Evolutionary conservation across 1,140 invertebrate species (phyloP), one percentile per base, ranked within the genome.

Genomic region (Zaprionus ghesquierei): DNA sequence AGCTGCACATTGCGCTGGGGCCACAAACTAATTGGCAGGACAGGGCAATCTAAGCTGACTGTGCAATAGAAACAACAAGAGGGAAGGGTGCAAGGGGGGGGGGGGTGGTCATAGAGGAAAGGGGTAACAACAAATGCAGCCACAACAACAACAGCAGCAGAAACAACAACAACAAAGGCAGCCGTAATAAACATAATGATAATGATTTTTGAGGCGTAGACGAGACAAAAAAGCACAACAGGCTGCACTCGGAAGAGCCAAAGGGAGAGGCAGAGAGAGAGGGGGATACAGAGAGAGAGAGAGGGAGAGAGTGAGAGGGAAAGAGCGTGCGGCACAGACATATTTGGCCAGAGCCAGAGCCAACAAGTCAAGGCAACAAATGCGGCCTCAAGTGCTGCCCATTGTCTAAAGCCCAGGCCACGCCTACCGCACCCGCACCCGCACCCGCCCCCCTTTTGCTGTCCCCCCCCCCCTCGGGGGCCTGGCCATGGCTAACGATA

Each of bases 401-500:
- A 62, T 77, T 76, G 51, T 69, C 66, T 69, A 46, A 22, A n/a
- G n/a, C 41, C 41, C 41, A 22, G 41, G 41, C 41, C 41, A 46
- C 44, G 12, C 22, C 27, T 46, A 5, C 44, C 18, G 10, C 1
- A 6, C 20, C n/a, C 44, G 10, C 44, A 18, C 49, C 51, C 69
- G 50, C 18, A 18, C 46, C 23, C 9, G 35, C 31, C 0, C 4
- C 12, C 4, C n/a, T n/a, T 27, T 1, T 5, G 27, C 10, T 20
- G 6, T 31, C 2, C n/a, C 20, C 31, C 5, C 5, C 55, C 49
- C 25, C 27, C 12, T 49, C n/a, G n/a, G n/a, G n/a, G n/a, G n/a
- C n/a, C n/a, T n/a, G n/a, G n/a, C n/a, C n/a, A n/a, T n/a, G 27
- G 64, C 65, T 76, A 79, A 86, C 56, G 62, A 82, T 82, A 86